These are phyloP conservation scores for Drosophila pseudoananassae DNA, from an alignment of 1,140 invertebrate species.

Conservation along the genomic window DNA sequence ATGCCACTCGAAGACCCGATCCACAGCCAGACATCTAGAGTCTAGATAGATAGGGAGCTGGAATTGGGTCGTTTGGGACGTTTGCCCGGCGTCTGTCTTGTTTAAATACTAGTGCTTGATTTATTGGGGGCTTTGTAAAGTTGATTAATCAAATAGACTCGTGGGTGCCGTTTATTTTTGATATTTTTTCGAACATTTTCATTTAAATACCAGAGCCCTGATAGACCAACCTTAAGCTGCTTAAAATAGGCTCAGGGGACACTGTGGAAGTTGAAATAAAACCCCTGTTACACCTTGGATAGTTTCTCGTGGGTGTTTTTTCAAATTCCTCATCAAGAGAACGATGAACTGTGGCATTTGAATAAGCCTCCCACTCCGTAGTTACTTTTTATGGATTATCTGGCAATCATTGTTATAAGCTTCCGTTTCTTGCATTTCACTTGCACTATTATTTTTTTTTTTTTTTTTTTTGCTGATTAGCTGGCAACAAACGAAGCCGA, in stretches of 20 bases:
- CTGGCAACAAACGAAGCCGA: slow-evolving; percentile 25
- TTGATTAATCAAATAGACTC: slow-evolving; percentile 70
- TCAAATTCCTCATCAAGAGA: background rate
- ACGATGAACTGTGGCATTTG: background rate
- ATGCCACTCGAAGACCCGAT: slow-evolving; percentile 46
- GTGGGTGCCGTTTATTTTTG: slow-evolving; percentile 55
- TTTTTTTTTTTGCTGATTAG: slow-evolving; percentile 29
- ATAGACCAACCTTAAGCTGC: background rate
- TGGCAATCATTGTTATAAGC: slow-evolving; percentile 38
- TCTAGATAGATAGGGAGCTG: slow-evolving; percentile 25
- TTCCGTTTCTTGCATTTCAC: slow-evolving; percentile 44
- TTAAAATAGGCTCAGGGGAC: background rate
- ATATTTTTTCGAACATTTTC: background rate
- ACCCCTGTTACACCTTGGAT: no score
- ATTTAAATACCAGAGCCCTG: no score
- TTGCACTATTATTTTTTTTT: background rate
- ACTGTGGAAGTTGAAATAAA: no score
- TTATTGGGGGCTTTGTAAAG: slow-evolving; percentile 66
- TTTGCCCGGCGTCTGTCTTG: slow-evolving; percentile 54
- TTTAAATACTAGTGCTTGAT: slow-evolving; percentile 57
- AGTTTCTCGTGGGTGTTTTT: background rate
- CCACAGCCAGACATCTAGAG: slow-evolving; percentile 3
- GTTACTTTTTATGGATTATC: slow-evolving; percentile 42
- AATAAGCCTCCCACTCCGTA: background rate
- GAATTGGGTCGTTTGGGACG: slow-evolving; percentile 54